Evolutionary conservation across 2,797 vertebrate genomes (phyloP), one percentile per base, ranked within the genome.

Genomic region (Sebastes jordani): DNA sequence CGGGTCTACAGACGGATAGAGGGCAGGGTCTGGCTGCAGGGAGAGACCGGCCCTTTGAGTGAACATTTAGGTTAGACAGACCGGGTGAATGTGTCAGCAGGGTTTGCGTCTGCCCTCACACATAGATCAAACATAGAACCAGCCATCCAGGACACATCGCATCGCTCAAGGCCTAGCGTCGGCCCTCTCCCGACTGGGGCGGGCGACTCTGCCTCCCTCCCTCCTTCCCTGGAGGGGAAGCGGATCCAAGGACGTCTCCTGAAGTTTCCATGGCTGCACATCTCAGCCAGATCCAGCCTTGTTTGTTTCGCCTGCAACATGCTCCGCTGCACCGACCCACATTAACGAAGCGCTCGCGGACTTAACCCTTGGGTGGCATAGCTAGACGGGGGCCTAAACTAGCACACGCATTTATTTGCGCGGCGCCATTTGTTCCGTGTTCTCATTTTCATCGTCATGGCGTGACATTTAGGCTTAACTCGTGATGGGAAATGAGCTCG

Each of bases 11-110:
- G 76, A 89, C 72, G 83, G 74, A 80, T 58, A 75, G 79, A 78
- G 78, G 78, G 66, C 75, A 79, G 60, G 18, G 60, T 64, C 63
- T 86, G 76, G 87, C 92, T 90, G 82, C 78, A 73, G 91, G 91
- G 84, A 70, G 73, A 67, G 42, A 55, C 30, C 7, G 71, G 69
- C 76, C 56, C 76, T 86, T 46, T 82, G 69, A 90, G 58, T 94
- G 91, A 91, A 80, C 93, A 93, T 94, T 93, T 94, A 93, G 94
- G 93, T 94, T 94, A 93, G 81, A 86, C 74, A 54, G 84, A 69
- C 87, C 76, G 66, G 84, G 85, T 73, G 84, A 84, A 56, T 77
- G 78, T 81, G 81, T 79, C 86, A 46, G 42, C 42, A 76, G 78
- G 72, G 68, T 83, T 42, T 30, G 77, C 76, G 6, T 16, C 75